Conservation (phyloP, 2,797 vertebrate genomes). For the Lates japonicus region DNA sequence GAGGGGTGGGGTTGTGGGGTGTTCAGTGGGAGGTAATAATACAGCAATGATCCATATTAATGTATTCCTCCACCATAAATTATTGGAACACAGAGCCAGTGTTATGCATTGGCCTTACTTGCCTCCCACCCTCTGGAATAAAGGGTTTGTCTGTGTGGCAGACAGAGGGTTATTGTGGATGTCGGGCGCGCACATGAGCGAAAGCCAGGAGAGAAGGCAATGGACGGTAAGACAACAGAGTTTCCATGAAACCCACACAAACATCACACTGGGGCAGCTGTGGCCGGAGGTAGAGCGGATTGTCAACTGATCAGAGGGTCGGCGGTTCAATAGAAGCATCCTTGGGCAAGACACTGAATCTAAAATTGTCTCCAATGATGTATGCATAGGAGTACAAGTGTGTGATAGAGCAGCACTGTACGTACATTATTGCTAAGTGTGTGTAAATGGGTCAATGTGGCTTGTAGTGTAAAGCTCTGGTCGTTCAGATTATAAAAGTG, state of each 20-base stretch:
- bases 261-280: background rate
- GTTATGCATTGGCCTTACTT: constrained; percentile 54
- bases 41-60: constrained; percentile 75
- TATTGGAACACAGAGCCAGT: constrained; percentile 60
- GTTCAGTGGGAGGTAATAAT: constrained; percentile 59
- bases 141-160: constrained; percentile 67
- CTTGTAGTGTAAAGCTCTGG: too few species aligned
- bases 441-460: too few species aligned
- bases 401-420: too few species aligned
- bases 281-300: too few species aligned
- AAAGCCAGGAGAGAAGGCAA: constrained; percentile 34
- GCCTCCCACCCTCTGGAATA: constrained; percentile 51
- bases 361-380: too few species aligned
- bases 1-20: background rate
- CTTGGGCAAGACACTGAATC: too few species aligned
- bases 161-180: constrained; percentile 71
- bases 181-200: constrained; percentile 37
- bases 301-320: too few species aligned
- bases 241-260: constrained; percentile 39
- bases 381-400: too few species aligned
- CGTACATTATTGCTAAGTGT: too few species aligned
- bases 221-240: constrained; percentile 12
- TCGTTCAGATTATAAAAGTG: too few species aligned
- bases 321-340: too few species aligned
- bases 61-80: constrained; percentile 66